Conservation (phyloP, 2,797 vertebrate species). For the Pterois miles region DNA sequence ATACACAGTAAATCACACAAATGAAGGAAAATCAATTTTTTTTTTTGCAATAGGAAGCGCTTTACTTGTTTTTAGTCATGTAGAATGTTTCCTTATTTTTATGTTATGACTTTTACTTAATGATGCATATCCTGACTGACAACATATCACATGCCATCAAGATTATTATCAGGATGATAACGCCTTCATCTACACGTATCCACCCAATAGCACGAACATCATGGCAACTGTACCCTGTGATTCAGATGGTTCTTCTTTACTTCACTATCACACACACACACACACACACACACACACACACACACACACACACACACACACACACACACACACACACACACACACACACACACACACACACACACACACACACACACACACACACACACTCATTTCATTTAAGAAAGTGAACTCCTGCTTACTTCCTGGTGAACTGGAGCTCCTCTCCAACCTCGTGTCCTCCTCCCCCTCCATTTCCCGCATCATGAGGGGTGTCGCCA, state of each 20-base stretch:
- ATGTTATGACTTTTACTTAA: not conserved
- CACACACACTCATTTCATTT: not conserved
- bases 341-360: too few relatives aligned
- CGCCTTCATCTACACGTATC: not conserved
- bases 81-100: conserved; percentile 14
- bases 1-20: not conserved
- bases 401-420: conserved; percentile 11
- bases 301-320: too few relatives aligned
- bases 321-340: too few relatives aligned
- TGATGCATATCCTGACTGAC: not conserved
- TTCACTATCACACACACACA: too few relatives aligned
- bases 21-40: too few relatives aligned
- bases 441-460: conserved; percentile 92
- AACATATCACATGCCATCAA: not conserved
- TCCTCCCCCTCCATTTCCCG: conserved; percentile 86
- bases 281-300: too few relatives aligned
- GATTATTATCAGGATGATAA: not conserved
- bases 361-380: too few relatives aligned
- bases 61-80: not conserved
- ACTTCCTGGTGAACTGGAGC: conserved; percentile 91
- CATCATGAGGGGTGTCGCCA: conserved; percentile 89
- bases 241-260: not conserved
- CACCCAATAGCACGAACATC: not conserved
- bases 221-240: not conserved
- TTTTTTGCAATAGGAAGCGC: not conserved